A percentile compares a stretch with the other conserved stretches of the same genome.
Evolutionary conservation across 2,888 invertebrate species (phyloP).

Genomic region (Itoplectis maculator): DNA sequence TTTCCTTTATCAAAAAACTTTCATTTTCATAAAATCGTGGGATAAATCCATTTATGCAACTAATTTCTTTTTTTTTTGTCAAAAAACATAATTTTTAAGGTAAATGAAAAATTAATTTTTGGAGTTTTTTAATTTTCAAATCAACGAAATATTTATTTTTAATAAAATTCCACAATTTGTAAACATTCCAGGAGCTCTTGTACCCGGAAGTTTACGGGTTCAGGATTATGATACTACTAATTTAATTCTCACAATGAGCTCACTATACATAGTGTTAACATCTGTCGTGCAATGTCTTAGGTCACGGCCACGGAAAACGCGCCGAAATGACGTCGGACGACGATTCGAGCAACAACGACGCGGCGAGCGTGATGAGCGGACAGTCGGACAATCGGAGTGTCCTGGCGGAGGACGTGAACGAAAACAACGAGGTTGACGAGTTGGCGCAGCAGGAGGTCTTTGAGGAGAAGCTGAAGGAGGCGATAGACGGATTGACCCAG

Average conservation of each 20-base stretch:
- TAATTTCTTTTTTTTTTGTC: too few species aligned
- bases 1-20: too few species aligned
- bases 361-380: constrained; percentile 92
- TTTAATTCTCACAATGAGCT: background rate
- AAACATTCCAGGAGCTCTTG: too few species aligned
- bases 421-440: constrained; percentile 86
- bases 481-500: constrained; percentile 94
- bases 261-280: background rate
- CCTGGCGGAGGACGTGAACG: constrained; percentile 86
- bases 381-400: constrained; percentile 91
- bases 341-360: constrained; percentile 91
- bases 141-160: too few species aligned
- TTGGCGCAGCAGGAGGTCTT: constrained; percentile 89
- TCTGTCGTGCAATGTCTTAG: constrained; percentile 63
- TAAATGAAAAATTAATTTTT: too few species aligned
- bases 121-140: too few species aligned
- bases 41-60: too few species aligned
- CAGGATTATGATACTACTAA: background rate
- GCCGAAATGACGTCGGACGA: constrained; percentile 91
- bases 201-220: background rate
- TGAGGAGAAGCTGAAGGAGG: constrained; percentile 95
- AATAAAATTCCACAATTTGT: too few species aligned
- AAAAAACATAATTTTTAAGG: too few species aligned
- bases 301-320: constrained; percentile 82
- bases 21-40: too few species aligned